phyloP scores from a whole-genome alignment of 2,113 vertebrate species.

The Tympanuchus pallidicinctus region DNA sequence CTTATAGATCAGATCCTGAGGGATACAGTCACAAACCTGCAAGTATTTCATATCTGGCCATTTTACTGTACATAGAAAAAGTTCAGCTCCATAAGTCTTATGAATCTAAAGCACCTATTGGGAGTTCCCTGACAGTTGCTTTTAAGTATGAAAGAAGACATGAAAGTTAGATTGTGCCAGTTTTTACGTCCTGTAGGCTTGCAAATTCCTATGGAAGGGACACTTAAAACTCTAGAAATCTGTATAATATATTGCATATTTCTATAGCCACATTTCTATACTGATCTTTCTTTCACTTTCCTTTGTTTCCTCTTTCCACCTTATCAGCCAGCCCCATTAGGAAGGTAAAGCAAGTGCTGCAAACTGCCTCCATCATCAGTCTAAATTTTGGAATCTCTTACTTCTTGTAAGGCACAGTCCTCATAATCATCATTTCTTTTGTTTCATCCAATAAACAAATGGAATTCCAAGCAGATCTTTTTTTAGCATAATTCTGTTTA shows the following conservation, averaged over 20 bases:
- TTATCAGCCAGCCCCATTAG: not conserved
- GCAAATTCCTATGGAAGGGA: not conserved
- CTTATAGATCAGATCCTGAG: not conserved
- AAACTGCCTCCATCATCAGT: rapidly evolving
- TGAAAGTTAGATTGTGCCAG: not conserved
- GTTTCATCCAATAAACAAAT: not conserved
- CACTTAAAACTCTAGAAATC: not conserved
- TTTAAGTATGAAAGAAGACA: not conserved
- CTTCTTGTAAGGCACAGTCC: too few relatives aligned
- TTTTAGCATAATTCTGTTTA: not conserved
- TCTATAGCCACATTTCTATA: not conserved
- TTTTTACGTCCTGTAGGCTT: not conserved
- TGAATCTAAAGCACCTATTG: not conserved
- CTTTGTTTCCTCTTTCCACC: not conserved
- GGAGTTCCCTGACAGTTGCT: not conserved
- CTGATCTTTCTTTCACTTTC: not conserved
- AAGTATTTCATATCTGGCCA: not conserved
- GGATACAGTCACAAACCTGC: not conserved
- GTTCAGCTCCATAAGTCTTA: not conserved
- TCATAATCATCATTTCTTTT: not conserved
- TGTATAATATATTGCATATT: not conserved
- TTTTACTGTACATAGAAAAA: not conserved
- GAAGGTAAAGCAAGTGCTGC: not conserved
- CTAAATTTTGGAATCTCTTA: not conserved
- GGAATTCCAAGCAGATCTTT: not conserved